These are phyloP conservation scores for Serilophus lunatus DNA, from an alignment of 2,113 vertebrate genomes.

Conservation along the genomic window DNA sequence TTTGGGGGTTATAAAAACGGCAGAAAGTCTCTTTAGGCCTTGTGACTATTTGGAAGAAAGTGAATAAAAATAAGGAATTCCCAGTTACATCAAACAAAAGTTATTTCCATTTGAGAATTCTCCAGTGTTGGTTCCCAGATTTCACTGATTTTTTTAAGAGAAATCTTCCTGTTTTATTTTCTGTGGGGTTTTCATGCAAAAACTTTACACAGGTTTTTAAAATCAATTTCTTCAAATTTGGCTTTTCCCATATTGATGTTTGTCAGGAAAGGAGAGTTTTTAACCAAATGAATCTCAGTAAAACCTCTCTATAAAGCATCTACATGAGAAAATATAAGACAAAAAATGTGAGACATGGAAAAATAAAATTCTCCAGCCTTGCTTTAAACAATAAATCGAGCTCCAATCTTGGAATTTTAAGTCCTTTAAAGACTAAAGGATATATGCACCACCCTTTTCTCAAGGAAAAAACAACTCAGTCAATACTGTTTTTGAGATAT, in stretches of 20 bases:
- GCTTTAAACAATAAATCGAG: neutral
- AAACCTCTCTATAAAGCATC: neutral
- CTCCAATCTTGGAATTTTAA: neutral
- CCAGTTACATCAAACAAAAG: neutral
- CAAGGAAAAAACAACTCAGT: neutral
- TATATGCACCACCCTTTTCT: rapidly evolving
- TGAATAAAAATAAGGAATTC: neutral
- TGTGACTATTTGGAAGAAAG: neutral
- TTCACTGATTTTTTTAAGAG: neutral
- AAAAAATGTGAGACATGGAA: neutral
- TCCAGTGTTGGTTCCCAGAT: neutral
- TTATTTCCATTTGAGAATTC: neutral
- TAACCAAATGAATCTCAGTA: neutral
- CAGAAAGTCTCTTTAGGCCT: neutral
- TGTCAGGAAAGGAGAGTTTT: neutral
- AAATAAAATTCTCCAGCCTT: neutral
- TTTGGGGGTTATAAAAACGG: neutral
- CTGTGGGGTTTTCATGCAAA: neutral
- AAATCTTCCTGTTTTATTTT: neutral
- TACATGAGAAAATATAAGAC: neutral
- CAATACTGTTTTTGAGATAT: neutral
- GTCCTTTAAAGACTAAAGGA: rapidly evolving
- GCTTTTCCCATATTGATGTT: neutral
- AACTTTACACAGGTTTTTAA: neutral
- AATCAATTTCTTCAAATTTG: neutral